These are phyloP conservation scores for Solea solea DNA, from an alignment of 2,113 vertebrate species.

Conservation along the genomic window DNA sequence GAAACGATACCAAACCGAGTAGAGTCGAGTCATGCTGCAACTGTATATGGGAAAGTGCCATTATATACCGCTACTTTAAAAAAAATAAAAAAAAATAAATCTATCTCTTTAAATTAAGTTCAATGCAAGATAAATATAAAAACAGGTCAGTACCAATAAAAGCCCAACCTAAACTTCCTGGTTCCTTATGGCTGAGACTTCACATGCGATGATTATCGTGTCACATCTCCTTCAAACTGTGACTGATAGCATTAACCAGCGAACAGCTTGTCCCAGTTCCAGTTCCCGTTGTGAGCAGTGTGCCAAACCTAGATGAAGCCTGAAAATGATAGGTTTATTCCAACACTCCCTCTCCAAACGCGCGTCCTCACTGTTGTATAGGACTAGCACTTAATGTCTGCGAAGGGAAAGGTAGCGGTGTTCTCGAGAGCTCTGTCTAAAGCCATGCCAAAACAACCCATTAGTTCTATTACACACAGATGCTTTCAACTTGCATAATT, in stretches of 20 bases:
- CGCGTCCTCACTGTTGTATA: slow-evolving; percentile 41
- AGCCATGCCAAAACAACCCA: slow-evolving; percentile 55
- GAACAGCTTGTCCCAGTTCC: slow-evolving; percentile 50
- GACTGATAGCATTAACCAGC: slow-evolving; percentile 33
- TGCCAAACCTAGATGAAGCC: slow-evolving; percentile 41
- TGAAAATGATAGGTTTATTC: slow-evolving; percentile 60
- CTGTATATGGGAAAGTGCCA: no score
- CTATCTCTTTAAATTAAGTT: background rate
- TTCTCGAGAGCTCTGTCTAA: slow-evolving; percentile 52
- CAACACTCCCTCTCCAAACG: background rate
- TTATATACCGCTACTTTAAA: no score
- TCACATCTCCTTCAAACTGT: slow-evolving; percentile 14
- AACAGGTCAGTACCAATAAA: background rate
- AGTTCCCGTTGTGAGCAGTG: slow-evolving; percentile 39
- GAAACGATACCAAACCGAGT: no score
- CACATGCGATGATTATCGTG: background rate
- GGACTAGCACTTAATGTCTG: slow-evolving; percentile 52
- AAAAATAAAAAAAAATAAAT: no score
- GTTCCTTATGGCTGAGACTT: background rate
- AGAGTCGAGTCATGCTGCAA: no score
- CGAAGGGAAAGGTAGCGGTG: slow-evolving; percentile 52
- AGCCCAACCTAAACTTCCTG: background rate
- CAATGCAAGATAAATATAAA: background rate
- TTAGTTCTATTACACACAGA: slow-evolving; percentile 34
- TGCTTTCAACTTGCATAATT: background rate